Evolutionary conservation across 2,888 invertebrate genomes (phyloP), one percentile per base, ranked within the genome.

Genomic region (Andrena chrysosceles): DNA sequence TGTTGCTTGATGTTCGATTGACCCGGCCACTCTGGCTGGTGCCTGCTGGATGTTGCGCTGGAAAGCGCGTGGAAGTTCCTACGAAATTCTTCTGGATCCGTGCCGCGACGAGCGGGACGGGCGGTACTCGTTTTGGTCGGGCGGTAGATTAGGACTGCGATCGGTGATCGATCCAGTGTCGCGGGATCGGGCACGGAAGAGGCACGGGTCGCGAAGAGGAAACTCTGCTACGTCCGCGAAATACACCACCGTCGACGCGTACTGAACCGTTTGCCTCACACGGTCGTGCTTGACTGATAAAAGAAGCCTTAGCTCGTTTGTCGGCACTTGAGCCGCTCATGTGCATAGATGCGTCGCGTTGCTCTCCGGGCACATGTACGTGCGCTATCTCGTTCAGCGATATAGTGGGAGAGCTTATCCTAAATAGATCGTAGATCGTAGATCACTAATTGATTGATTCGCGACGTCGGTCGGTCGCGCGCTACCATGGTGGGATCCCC

Each of bases 281-380:
- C 89, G 91, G 89, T 92, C 89, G 91, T 90, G 89, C 91, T 92
- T 93, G 91, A 93, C 93, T 93, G 93, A 93, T 93, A 92, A 93
- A 87, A 85, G 77, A 85, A 83, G 77, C 82, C 77, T 59, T 35
- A 42, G 78, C 66, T 72, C 82, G 82, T 81, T 85, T 87, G 87
- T 82, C 86, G 77, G 77, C 78, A 76, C 66, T 84, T 81, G 49
- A 49, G 71, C 76, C 73, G 66, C 68, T 83, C 78, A 66, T 87
- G 59, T 81, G 82, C 77, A 78, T 72, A 70, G 75, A 76, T 75
- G 75, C 84, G 59, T 70, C 66, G 72, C 68, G 60, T 56, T 75
- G 74, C 68, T 69, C 81, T 63, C 68, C 76, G 73, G 33, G 60
- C 68, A 20, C 60, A 87, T 80, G 80, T 79, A 88, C 85, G 87